Percentiles rank a stretch among this genome's conserved stretches.
These are phyloP conservation scores for Rhagologus leucostigma DNA, from an alignment of 2,113 vertebrate genomes.

Conservation along the genomic window DNA sequence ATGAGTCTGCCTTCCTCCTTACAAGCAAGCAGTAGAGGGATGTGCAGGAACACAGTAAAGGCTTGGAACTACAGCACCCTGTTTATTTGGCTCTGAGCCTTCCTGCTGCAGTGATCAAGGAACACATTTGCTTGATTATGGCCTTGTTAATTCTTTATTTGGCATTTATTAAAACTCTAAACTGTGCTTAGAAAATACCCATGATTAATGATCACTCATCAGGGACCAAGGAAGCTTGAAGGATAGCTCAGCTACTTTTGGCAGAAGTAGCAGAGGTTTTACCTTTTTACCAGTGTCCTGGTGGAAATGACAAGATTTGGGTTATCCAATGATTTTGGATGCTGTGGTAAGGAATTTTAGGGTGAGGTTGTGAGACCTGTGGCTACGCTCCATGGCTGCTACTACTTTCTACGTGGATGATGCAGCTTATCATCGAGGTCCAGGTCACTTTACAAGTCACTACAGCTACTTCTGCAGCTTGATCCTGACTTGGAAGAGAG, in stretches of 20 bases:
- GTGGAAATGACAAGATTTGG: neutral
- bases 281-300: neutral
- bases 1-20: neutral
- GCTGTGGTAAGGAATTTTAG: neutral
- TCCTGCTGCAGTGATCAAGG: conserved; percentile 31
- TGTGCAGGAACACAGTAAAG: neutral
- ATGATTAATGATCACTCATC: conserved; percentile 62
- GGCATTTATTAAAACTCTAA: conserved; percentile 65
- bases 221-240: conserved; percentile 22
- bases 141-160: conserved; percentile 65
- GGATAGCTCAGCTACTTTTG: conserved; percentile 12
- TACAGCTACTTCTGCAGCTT: neutral
- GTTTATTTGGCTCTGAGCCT: conserved; percentile 20
- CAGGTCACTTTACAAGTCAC: neutral
- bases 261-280: neutral
- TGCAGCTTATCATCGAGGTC: neutral
- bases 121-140: conserved; percentile 62
- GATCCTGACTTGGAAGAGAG: neutral
- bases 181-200: conserved; percentile 33
- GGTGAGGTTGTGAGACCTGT: neutral
- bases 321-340: neutral
- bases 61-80: neutral
- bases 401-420: neutral
- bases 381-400: neutral
- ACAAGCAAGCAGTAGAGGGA: neutral